Evolutionary conservation across 2,113 vertebrate genomes (phyloP).

Genomic region (Nestor notabilis): DNA sequence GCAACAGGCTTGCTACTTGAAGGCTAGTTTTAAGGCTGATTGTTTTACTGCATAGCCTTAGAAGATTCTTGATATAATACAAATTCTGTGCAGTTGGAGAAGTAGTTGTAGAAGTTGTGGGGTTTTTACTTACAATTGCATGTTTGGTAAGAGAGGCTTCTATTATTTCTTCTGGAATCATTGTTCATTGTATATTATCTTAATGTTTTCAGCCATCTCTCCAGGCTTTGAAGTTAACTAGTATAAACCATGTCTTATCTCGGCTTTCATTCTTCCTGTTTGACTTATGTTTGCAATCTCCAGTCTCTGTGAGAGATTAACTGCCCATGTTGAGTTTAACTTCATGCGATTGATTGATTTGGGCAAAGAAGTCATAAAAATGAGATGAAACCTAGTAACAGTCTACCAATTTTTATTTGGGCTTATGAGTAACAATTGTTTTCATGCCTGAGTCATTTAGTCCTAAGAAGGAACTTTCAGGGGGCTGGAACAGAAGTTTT

Average conservation of each 20-base stretch:
- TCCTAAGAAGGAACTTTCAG: not conserved
- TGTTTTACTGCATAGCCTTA: not conserved
- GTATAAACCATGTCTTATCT: not conserved
- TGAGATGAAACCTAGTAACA: constrained; percentile 8
- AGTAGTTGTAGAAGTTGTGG: not conserved
- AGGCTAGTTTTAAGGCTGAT: not conserved
- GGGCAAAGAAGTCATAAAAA: constrained; percentile 22
- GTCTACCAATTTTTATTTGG: not conserved
- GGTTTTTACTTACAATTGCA: not conserved
- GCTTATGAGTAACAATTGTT: not conserved
- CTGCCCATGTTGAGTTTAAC: not conserved
- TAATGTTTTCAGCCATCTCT: not conserved
- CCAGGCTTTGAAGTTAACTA: not conserved
- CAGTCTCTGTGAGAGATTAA: not conserved
- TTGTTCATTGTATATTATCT: not conserved
- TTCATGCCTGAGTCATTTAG: constrained; percentile 23
- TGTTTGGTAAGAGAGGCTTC: not conserved
- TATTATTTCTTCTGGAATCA: not conserved
- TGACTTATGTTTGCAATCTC: not conserved
- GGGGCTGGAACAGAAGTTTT: not conserved
- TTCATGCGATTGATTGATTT: not conserved
- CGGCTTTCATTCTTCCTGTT: not conserved
- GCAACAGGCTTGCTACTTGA: not conserved
- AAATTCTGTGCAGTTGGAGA: not conserved
- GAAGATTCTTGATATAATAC: not conserved